These are phyloP conservation scores for Xiphophorus maculatus DNA, from an alignment of 2,113 vertebrate species.

Conservation along the genomic window DNA sequence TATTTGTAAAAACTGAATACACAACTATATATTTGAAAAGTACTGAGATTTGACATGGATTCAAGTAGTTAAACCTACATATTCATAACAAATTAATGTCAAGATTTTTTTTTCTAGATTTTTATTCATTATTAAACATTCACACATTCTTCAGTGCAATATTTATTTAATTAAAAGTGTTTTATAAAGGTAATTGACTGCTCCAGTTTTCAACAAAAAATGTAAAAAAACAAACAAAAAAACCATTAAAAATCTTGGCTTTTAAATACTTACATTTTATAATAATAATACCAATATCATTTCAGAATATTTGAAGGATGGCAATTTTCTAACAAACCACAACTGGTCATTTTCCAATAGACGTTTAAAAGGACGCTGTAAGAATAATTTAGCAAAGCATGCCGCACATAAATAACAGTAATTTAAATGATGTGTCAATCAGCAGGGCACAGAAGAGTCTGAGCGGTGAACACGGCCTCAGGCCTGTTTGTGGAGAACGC, in stretches of 20 bases:
- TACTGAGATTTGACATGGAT: not conserved
- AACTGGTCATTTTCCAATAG: not conserved
- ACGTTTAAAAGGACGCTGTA: not conserved
- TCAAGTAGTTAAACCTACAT: not conserved
- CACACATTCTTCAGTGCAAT: not conserved
- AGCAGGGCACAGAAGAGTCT: slow-evolving; percentile 51
- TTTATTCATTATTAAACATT: not conserved
- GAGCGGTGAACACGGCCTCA: slow-evolving; percentile 52
- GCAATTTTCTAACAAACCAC: not conserved
- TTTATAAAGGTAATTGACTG: not conserved
- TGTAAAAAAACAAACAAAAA: not conserved
- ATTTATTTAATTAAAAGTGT: not conserved
- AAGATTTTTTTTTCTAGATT: not conserved
- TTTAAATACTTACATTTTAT: not conserved
- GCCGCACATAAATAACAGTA: slow-evolving; percentile 21
- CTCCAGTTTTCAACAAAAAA: not conserved
- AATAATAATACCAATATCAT: not conserved
- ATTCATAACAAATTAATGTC: not conserved
- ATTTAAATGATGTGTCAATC: slow-evolving; percentile 21
- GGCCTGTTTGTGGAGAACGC: slow-evolving; percentile 55
- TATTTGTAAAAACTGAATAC: not conserved
- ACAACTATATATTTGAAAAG: not conserved
- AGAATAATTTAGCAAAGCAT: slow-evolving; percentile 11
- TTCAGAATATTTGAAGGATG: not conserved
- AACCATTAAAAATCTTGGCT: not conserved